Evolutionary conservation across 2,797 vertebrate species (phyloP).

Genomic region (Chaenodraco wilsoni): DNA sequence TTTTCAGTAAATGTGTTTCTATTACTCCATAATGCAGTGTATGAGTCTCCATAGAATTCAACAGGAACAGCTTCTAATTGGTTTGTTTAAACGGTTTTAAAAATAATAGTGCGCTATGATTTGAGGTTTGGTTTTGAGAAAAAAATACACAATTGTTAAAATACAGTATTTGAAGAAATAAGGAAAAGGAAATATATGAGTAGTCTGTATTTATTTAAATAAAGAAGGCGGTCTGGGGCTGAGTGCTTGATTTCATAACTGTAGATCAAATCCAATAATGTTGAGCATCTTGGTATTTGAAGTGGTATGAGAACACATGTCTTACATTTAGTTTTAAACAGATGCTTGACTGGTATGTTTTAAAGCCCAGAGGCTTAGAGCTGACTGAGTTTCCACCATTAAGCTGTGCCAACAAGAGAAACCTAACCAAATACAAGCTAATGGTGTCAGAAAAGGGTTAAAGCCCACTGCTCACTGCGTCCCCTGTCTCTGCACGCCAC

Average conservation of each 20-base stretch:
- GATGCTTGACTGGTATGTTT: neutral
- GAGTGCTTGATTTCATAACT: neutral
- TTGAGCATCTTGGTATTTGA: neutral
- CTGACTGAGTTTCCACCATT: conserved; percentile 1
- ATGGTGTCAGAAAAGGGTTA: conserved; percentile 27
- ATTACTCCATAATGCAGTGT: conserved; percentile 17
- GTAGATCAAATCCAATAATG: neutral
- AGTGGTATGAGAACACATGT: neutral
- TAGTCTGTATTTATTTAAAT: neutral
- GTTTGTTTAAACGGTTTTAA: neutral
- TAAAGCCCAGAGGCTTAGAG: neutral
- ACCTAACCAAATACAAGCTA: conserved; percentile 18
- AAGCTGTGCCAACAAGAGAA: conserved; percentile 2
- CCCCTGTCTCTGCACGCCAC: neutral
- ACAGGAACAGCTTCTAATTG: conserved; percentile 10
- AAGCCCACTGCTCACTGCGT: conserved; percentile 8
- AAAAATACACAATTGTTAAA: neutral
- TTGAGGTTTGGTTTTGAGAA: neutral
- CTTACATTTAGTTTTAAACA: neutral
- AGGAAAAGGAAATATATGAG: neutral
- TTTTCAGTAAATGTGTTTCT: conserved; percentile 17
- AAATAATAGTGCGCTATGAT: no score
- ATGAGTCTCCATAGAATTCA: conserved; percentile 8
- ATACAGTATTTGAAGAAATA: neutral
- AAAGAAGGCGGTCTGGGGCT: no score